Base-by-base conservation (phyloP, 64 coral and sea anemone genomes). In the Stichodactyla mertensii region DNA sequence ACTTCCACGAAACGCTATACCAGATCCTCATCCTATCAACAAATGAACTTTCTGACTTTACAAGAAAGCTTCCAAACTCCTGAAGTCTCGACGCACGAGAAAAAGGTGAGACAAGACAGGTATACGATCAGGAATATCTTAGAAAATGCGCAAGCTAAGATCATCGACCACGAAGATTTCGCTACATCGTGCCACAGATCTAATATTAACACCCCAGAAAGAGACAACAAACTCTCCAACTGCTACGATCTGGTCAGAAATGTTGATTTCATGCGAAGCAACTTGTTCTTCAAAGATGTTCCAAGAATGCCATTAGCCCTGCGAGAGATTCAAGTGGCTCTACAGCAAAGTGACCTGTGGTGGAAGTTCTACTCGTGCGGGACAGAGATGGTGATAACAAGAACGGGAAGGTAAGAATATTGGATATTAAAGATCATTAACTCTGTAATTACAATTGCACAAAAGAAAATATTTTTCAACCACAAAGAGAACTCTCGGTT, bases 361-460 rank as follows among this genome's bases (percentile, higher is more conserved):
- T 97, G 94, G 94, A 97, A 93, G 56, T 97, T 97, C 19, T 97
- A 93, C 61, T 84, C 94, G 36, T 97, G 94, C 61, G 94, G 94
- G 14, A 97, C 94, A 20, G 94, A 97, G 51, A 97, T 97, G 94
- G 94, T 97, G 16, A 97, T 97, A 16, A 97, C 94, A 27, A 67
- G 94, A 28, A 97, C 94, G 0, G 94, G 94, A 66, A 97, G 94
- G 94, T 97, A 69, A 92, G 88, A 86, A 74, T 45, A 4, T n/a
- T 78, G 80, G 71, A 51, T 81, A 31, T 78, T 82, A 13, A 26
- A 66, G 62, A 74, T 74, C 69, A 74, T 74, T 74, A 74, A 74
- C 69, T 74, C 51, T n/a, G 3, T 55, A n/a, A 82, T 23, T 52
- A 82, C 80, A 31, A 74, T 23, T 74, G n/a, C 69, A 12, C 12